A percentile compares a stretch with the other conserved stretches of the same genome.
Conservation (phyloP, 2,113 vertebrate genomes). For the Peromyscus maniculatus region DNA sequence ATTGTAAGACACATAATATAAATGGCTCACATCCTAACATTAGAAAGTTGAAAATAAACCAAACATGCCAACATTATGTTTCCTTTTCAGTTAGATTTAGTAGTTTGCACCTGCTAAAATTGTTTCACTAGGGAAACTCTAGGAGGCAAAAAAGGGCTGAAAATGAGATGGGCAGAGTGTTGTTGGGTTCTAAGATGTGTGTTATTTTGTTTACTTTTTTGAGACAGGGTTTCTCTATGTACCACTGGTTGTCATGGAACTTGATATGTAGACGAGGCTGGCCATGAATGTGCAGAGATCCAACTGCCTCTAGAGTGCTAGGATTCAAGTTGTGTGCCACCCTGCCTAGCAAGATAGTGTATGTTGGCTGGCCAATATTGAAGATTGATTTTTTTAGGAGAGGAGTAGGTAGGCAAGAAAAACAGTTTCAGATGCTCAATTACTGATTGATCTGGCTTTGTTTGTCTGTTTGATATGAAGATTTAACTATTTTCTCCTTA, state of each 20-base stretch:
- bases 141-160: not conserved
- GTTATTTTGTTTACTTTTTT: not conserved
- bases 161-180: not conserved
- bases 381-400: not conserved
- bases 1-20: not conserved
- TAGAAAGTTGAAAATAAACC: not conserved
- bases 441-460: not conserved
- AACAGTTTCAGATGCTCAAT: not conserved
- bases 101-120: not conserved
- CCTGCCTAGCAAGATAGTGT: not conserved
- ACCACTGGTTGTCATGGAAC: not conserved
- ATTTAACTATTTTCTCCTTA: not conserved
- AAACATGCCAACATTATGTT: not conserved
- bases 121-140: not conserved
- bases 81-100: not conserved
- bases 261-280: not conserved
- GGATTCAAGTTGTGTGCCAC: not conserved
- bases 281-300: not conserved
- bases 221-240: not conserved
- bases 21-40: not conserved
- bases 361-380: not conserved
- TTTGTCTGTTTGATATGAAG: not conserved
- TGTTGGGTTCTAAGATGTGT: not conserved
- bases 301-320: not conserved
- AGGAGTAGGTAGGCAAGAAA: not conserved